These are phyloP conservation scores for Sinosuthora webbiana DNA, from an alignment of 2,113 vertebrate genomes.

Conservation along the genomic window DNA sequence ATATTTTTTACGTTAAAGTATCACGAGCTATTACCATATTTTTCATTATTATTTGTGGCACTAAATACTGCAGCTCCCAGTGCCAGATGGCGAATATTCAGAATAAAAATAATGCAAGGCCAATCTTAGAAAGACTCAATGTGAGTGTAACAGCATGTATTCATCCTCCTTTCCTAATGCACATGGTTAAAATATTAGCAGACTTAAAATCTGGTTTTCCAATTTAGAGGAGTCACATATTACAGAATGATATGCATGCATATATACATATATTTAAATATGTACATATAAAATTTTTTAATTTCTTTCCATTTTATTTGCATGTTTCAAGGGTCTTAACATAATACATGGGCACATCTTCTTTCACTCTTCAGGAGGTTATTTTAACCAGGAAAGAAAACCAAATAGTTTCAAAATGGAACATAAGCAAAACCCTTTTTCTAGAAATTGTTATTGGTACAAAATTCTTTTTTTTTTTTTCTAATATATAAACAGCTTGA, in stretches of 20 bases:
- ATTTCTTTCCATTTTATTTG: background rate
- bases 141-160: conserved; percentile 41
- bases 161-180: conserved; percentile 18
- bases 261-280: background rate
- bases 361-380: background rate
- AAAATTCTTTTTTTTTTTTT: conserved; percentile 27
- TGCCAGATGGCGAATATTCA: conserved; percentile 62
- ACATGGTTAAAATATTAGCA: conserved; percentile 51
- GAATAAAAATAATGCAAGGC: conserved; percentile 61
- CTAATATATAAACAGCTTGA: conserved; percentile 76
- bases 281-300: background rate
- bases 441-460: conserved; percentile 59
- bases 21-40: conserved; percentile 44
- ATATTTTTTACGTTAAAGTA: conserved; percentile 56
- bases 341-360: background rate
- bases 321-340: background rate
- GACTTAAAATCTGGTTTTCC: conserved; percentile 32
- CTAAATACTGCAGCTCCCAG: conserved; percentile 42
- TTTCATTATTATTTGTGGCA: conserved; percentile 63
- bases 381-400: background rate
- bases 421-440: conserved; percentile 27
- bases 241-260: background rate
- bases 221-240: background rate
- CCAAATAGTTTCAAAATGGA: conserved; percentile 10
- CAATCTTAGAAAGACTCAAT: conserved; percentile 43